Conservation (phyloP, 2,797 vertebrate species). For the Pseudochromis fuscus region DNA sequence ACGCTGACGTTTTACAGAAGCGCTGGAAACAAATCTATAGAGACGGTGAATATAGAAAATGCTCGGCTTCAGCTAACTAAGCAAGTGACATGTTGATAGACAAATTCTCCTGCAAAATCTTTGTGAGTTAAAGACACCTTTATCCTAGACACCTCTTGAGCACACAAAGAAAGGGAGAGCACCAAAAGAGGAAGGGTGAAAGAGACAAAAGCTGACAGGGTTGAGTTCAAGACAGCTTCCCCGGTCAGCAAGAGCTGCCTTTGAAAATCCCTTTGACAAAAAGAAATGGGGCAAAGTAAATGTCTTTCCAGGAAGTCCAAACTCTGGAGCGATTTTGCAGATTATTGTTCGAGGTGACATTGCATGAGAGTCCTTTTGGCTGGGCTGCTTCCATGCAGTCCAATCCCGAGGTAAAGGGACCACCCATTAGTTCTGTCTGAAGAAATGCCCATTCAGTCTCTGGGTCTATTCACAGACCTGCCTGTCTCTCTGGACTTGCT, state of each 20-base stretch:
- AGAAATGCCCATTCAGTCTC: slow-evolving; percentile 81
- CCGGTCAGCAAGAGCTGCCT: slow-evolving; percentile 66
- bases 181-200: slow-evolving; percentile 53
- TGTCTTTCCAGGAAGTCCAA: slow-evolving; percentile 78
- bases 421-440: slow-evolving; percentile 81
- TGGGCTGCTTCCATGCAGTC: slow-evolving; percentile 69
- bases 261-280: slow-evolving; percentile 71
- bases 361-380: slow-evolving; percentile 81
- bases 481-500: slow-evolving; percentile 70
- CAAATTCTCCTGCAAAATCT: slow-evolving; percentile 62
- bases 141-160: slow-evolving; percentile 65
- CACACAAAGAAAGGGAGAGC: slow-evolving; percentile 65
- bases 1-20: slow-evolving; percentile 35
- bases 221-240: slow-evolving; percentile 66
- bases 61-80: slow-evolving; percentile 25
- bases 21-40: slow-evolving; percentile 23
- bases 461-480: slow-evolving; percentile 78
- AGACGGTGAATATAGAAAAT: slow-evolving; percentile 45
- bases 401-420: slow-evolving; percentile 77
- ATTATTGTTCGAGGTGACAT: slow-evolving; percentile 84
- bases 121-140: slow-evolving; percentile 65
- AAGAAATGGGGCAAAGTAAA: slow-evolving; percentile 69
- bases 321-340: slow-evolving; percentile 69
- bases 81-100: slow-evolving; percentile 60
- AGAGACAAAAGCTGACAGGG: slow-evolving; percentile 60